phyloP scores from a whole-genome alignment of 1,140 invertebrate genomes.

The Leucophenga varia region DNA sequence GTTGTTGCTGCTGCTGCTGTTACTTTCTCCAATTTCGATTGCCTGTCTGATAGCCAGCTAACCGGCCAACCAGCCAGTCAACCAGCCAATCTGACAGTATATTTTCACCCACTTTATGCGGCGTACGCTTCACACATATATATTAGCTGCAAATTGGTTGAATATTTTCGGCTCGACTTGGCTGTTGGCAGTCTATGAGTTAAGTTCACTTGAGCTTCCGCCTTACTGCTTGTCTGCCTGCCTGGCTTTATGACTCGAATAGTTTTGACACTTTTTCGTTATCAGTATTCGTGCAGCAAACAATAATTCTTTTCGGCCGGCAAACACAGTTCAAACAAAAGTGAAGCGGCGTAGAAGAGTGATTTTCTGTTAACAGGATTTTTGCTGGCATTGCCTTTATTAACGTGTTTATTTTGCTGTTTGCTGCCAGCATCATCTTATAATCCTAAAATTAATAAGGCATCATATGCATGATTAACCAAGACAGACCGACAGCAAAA shows the following conservation, averaged over 20 bases:
- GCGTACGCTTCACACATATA: too few relatives aligned
- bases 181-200: too few relatives aligned
- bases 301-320: slow-evolving; percentile 18
- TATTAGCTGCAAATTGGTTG: slow-evolving; percentile 19
- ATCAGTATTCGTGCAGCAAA: slow-evolving; percentile 34
- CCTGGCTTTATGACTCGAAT: slow-evolving; percentile 11
- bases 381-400: too few relatives aligned
- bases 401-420: too few relatives aligned
- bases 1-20: too few relatives aligned
- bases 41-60: too few relatives aligned
- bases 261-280: slow-evolving; percentile 45
- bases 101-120: too few relatives aligned
- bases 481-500: slow-evolving; percentile 3
- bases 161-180: slow-evolving; percentile 5
- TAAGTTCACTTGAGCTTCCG: too few relatives aligned
- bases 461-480: slow-evolving; percentile 46
- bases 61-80: slow-evolving; percentile 4
- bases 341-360: too few relatives aligned
- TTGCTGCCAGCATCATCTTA: background rate
- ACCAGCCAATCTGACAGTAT: slow-evolving; percentile 1
- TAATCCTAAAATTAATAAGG: slow-evolving; percentile 18
- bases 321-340: too few relatives aligned
- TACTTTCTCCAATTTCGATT: too few relatives aligned
- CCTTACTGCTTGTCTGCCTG: background rate
- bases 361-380: too few relatives aligned